Percentiles rank a stretch among this genome's conserved stretches.
phyloP scores from a whole-genome alignment of 2,797 vertebrate species.

The Leptatherina wallacei region DNA sequence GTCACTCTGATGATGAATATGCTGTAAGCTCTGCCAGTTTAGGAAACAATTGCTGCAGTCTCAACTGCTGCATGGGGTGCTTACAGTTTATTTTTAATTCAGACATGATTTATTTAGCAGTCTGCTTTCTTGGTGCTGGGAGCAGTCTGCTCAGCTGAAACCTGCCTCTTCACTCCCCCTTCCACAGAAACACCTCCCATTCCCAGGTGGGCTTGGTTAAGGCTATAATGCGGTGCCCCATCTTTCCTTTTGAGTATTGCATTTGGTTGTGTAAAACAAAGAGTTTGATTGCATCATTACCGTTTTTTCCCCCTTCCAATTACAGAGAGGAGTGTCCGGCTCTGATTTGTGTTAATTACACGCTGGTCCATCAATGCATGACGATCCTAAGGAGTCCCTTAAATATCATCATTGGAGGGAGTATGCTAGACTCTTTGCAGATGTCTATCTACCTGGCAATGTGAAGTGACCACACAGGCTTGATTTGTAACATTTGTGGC shows the following conservation, averaged over 20 bases:
- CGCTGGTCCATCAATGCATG: not conserved
- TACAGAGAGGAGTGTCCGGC: not conserved
- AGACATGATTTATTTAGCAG: slow-evolving; percentile 74
- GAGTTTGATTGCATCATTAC: slow-evolving; percentile 4
- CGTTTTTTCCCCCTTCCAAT: not conserved
- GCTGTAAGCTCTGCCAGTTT: slow-evolving; percentile 49
- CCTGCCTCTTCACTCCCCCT: slow-evolving; percentile 26
- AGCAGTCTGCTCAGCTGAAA: slow-evolving; percentile 52
- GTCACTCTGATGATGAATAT: slow-evolving; percentile 52
- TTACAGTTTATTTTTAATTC: slow-evolving; percentile 74
- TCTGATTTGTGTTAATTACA: not conserved
- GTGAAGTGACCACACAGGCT: not conserved
- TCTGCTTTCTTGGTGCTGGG: slow-evolving; percentile 47
- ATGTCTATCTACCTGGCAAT: not conserved
- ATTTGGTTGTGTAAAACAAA: not conserved
- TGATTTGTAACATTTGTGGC: not conserved
- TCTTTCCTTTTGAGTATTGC: slow-evolving; percentile 19
- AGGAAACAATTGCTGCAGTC: slow-evolving; percentile 51
- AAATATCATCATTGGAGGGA: not conserved
- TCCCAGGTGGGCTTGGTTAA: slow-evolving; percentile 36
- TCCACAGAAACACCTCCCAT: not conserved
- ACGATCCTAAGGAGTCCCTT: not conserved
- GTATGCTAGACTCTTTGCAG: not conserved
- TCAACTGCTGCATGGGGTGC: slow-evolving; percentile 39
- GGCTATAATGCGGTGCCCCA: slow-evolving; percentile 16